Conservation (phyloP, 2,113 vertebrate genomes). For the Platycercus adscitus region DNA sequence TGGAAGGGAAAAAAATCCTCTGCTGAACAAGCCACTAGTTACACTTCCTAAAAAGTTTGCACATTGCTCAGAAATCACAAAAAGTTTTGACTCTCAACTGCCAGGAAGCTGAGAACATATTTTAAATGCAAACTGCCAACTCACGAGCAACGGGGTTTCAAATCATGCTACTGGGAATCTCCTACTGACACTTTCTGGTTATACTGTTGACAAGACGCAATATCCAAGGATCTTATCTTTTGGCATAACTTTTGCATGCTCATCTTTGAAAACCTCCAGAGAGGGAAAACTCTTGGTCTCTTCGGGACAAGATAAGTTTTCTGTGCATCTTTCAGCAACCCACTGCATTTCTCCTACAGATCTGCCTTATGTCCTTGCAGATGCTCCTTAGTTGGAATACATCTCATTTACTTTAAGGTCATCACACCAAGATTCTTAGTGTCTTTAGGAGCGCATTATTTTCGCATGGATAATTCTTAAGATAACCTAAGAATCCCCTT, state of each 20-base stretch:
- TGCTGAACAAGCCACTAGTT: background rate
- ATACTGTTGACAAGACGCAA: background rate
- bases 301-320: background rate
- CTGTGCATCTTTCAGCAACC: background rate
- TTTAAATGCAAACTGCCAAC: background rate
- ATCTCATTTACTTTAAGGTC: background rate
- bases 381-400: background rate
- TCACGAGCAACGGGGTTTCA: background rate
- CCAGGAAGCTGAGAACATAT: background rate
- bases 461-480: background rate
- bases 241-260: background rate
- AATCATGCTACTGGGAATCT: background rate
- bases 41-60: background rate
- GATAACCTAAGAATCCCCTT: background rate
- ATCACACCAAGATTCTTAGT: background rate
- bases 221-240: background rate
- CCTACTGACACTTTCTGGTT: background rate
- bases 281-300: background rate
- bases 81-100: background rate
- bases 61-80: background rate
- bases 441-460: background rate
- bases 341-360: background rate
- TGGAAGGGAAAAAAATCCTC: background rate
- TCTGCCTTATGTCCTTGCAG: background rate
- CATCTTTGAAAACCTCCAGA: background rate